phyloP scores from a whole-genome alignment of 2,888 invertebrate genomes.

The Acanthosepion lycidas region DNA sequence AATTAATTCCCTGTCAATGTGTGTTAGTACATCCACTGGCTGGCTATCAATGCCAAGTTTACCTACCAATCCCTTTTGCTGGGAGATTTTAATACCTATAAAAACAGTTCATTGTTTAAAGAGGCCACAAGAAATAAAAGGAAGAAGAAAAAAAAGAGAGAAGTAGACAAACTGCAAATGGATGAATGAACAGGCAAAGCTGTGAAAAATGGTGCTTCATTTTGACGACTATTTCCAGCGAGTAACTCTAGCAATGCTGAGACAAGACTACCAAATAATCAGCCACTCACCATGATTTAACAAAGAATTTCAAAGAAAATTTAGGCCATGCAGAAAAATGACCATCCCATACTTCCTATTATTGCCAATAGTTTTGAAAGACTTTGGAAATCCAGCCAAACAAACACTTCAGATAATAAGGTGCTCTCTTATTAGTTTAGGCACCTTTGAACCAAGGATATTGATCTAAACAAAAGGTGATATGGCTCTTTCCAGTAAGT shows the following conservation, averaged over 20 bases:
- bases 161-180: not conserved
- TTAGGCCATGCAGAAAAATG: not conserved
- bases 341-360: not conserved
- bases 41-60: not conserved
- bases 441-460: not conserved
- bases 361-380: not conserved
- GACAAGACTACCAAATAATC: not conserved
- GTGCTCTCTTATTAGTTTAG: not conserved
- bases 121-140: not conserved
- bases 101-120: not conserved
- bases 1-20: conserved; percentile 24
- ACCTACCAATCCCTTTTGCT: not conserved
- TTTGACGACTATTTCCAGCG: not conserved
- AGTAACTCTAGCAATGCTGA: not conserved
- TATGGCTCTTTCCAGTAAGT: not conserved
- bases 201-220: not conserved
- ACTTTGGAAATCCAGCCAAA: not conserved
- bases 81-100: not conserved
- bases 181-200: not conserved
- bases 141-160: not conserved
- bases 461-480: not conserved
- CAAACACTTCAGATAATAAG: conserved; percentile 33
- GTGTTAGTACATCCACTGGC: not conserved
- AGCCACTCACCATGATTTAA: not conserved
- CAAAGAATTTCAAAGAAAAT: not conserved